Base-by-base conservation (phyloP, 2,113 vertebrate species). In the Brevimyrus niger region DNA sequence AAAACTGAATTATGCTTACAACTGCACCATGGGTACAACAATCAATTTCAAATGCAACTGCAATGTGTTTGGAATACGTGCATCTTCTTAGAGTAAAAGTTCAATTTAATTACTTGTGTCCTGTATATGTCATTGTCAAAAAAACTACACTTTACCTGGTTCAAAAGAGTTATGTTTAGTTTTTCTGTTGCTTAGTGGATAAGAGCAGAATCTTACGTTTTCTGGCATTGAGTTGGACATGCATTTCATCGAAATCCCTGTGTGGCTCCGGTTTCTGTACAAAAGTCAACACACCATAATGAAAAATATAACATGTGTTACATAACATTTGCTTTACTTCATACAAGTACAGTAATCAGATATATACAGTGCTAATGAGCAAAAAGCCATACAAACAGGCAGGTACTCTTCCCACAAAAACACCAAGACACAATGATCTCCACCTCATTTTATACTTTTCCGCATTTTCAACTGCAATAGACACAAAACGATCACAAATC, bases 141-240 rank as follows among this genome's bases (percentile, higher is more conserved):
- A 84, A 47, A 44, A 84, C 82, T 19, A n/a, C 44, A n/a, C 42
- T 9, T 46, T 84, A 2, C 13, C 82, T 23, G 35, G 44, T 42
- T 23, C 13, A 47, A 17, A 19, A 84, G 21, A n/a, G 44, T 42
- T 42, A 55, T 21, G 53, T 42, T 83, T 83, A 4, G 13, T 27
- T 27, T 65, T 65, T 31, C n/a, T 65, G 69, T 7, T 35, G 4
- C 27, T 80, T 42, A 80, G 21, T 51, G 44, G 11, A 55, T 44
- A 50, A 88, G 3, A 69, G 51, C n/a, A 23, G 7, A 51, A 3
- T 89, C 94, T 94, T 86, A 96, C 96, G 94, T 92, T 92, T 95
- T 53, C 88, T 92, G 61, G 27, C 80, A 84, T 86, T 92, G 86
- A 87, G 58, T 48, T 4, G 94, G 93, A 8, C 27, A 76, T 44